Base-by-base conservation (phyloP, 2,797 vertebrate species). In the Acanthurus leucopareius region DNA sequence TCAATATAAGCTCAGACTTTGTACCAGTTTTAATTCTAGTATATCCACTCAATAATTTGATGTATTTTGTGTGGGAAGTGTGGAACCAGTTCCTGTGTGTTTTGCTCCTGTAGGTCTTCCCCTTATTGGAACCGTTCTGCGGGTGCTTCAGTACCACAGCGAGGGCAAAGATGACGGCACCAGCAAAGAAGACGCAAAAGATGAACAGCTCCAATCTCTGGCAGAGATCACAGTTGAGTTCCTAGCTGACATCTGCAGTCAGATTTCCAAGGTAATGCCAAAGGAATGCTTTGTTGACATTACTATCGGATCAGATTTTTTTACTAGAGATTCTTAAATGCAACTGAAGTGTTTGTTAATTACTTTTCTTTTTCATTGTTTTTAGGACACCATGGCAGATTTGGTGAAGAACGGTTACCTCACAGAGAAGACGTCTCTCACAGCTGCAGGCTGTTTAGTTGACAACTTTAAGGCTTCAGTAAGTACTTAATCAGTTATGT, bases 191-290 rank as follows among this genome's bases (percentile, higher is more conserved):
- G 73, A 69, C 78, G 66, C 70, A 86, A 89, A 90, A 53, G 95
- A 97, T 59, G 94, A 95, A 67, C 96, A 97, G 86, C 89, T 98
- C 73, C 94, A 95, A 88, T 95, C 96, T 69, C 92, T 99, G 69
- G 94, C 95, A 75, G 97, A 98, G 82, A 95, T 97, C 83, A 95
- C 96, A 49, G 93, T 94, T 45, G 98, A 99, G 92, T 96, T 99
- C 71, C 96, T 99, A 58, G 96, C 97, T 58, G 95, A 96, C 86
- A 89, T 99, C 74, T 93, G 97, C 78, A 77, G 88, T 76, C 79
- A 94, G 22, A 86, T 98, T 80, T 89, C 95, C 16, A 97, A 96
- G 96, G 98, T 99, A 94, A 77, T 1, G 3, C 28, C 38, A 49
- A 10, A 61, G 25, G 10, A 52, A 71, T 0, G 0, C 13, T 42